Conservation (phyloP, 2,888 invertebrate genomes). For the Herminia tarsipennalis region DNA sequence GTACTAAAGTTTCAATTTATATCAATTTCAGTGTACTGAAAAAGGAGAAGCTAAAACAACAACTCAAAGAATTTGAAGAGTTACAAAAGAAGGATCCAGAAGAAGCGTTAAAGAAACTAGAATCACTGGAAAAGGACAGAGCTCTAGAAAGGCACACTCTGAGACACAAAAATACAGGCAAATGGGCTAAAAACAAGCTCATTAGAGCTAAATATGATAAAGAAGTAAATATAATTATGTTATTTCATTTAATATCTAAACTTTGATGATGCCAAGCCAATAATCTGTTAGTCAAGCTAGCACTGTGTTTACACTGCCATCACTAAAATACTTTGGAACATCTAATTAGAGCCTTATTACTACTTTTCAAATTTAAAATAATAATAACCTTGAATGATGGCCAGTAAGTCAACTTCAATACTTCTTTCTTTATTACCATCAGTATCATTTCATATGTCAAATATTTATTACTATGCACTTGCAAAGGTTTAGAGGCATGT, state of each 20-base stretch:
- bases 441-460: too few species aligned
- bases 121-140: constrained; percentile 92
- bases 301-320: too few species aligned
- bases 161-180: constrained; percentile 97
- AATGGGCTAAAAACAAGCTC: constrained; percentile 95
- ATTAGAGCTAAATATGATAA: constrained; percentile 96
- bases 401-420: too few species aligned
- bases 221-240: constrained; percentile 86
- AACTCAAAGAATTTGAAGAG: constrained; percentile 95
- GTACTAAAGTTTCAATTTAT: constrained; percentile 1
- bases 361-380: too few species aligned
- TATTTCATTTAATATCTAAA: not conserved
- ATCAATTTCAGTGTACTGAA: constrained; percentile 88
- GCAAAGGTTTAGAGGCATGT: too few species aligned
- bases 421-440: too few species aligned
- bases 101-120: constrained; percentile 94
- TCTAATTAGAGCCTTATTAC: too few species aligned
- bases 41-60: constrained; percentile 92
- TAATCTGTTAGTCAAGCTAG: too few species aligned
- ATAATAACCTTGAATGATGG: too few species aligned
- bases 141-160: constrained; percentile 95
- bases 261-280: too few species aligned
- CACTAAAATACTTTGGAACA: too few species aligned
- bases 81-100: constrained; percentile 95
- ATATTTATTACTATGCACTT: too few species aligned